Evolutionary conservation across 2,888 invertebrate genomes (phyloP), one percentile per base, ranked within the genome.

Genomic region (Platypus cylindrus): DNA sequence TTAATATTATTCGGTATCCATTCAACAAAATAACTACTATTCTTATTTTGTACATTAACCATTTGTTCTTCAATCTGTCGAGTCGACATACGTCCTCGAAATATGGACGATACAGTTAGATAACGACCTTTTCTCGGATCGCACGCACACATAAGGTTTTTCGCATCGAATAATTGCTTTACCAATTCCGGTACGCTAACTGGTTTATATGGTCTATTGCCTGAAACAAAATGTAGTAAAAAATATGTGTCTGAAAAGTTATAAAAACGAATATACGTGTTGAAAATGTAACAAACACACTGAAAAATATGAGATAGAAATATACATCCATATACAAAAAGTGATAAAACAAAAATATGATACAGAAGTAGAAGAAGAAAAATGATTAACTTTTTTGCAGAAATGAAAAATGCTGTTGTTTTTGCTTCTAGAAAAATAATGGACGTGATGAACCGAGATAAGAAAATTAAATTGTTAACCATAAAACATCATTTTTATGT

Each of bases 81-180:
- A 55, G 71, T 73, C 3, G 71, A 73, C 66, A 75, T 81, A 48
- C 71, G 59, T 30, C 86, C 86, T 56, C 81, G 58, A 62, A 81
- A 80, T 54, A 87, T 82, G 49, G 81, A 78, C 20, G 86, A 84
- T 11, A 81, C 84, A 0, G 86, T 86, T 37, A 87, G 68, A 62
- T 86, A 87, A 37, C 49, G 54, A 13, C 85, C 85, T 56, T 77
- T 78, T 30, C 84, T 66, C 3, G 86, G 85, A 66, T 87, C 85
- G 55, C 84, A 85, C 17, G 86, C 86, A 35, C 84, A 81, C 85
- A 87, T 86, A 78, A 86, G 79, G 65, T 85, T 87, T 58, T 75
- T 77, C 2, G 84, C 79, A 51, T 85, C 82, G 62, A 89, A 87
- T 68, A 81, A 73, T 66, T 80, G 80, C 46, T 73, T 71, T 2